Conservation (phyloP, 2,113 vertebrate genomes). For the Callorhinus ursinus region DNA sequence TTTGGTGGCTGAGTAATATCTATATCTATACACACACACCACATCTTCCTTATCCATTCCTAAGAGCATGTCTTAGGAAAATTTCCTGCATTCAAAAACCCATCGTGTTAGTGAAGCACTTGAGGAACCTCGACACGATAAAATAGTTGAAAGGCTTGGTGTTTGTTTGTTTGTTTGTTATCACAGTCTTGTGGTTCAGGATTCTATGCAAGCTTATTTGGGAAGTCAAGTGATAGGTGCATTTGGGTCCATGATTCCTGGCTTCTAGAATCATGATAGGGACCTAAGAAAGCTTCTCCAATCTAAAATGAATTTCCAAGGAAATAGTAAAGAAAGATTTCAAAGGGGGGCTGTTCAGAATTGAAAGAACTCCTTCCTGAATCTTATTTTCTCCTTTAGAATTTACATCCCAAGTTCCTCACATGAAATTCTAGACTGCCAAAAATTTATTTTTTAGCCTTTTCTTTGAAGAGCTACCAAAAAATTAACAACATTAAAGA, state of each 20-base stretch:
- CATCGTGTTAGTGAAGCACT: rapidly evolving
- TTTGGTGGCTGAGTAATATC: not conserved
- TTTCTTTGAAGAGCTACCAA: conserved; percentile 22
- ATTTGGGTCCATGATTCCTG: not conserved
- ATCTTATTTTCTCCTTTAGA: conserved; percentile 25
- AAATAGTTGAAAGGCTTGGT: not conserved
- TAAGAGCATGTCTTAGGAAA: not conserved
- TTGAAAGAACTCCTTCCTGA: not conserved
- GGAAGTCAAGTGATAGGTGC: too few species aligned
- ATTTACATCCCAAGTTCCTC: not conserved
- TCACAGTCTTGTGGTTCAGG: not conserved
- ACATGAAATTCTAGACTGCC: not conserved
- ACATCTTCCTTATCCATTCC: not conserved
- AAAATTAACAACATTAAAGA: not conserved
- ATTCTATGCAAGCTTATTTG: not conserved
- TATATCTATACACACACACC: not conserved
- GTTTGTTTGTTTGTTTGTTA: not conserved
- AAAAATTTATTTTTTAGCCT: not conserved
- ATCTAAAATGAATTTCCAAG: not conserved
- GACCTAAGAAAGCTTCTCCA: not conserved
- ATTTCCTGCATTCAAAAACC: not conserved
- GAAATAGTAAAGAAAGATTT: not conserved
- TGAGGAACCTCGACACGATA: not conserved
- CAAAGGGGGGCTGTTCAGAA: not conserved
- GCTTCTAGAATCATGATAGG: not conserved